phyloP scores from a whole-genome alignment of 2,113 vertebrate genomes.

The Apistogramma diplotaenia region DNA sequence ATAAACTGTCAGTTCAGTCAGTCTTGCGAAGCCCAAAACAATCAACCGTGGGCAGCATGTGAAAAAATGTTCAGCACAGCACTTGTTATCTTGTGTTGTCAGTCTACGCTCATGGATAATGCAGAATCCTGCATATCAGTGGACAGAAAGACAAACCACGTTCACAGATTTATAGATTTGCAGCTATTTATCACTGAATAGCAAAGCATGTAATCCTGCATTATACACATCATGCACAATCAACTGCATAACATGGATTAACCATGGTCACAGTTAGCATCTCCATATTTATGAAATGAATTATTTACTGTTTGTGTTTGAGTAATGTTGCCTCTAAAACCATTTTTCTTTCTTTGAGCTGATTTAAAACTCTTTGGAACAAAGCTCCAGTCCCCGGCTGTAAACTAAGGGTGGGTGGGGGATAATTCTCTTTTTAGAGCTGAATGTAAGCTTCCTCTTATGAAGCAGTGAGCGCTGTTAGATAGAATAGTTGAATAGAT shows the following conservation, averaged over 20 bases:
- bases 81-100: constrained; percentile 9
- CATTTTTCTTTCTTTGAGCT: constrained; percentile 29
- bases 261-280: constrained; percentile 10
- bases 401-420: neutral
- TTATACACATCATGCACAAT: constrained; percentile 48
- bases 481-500: neutral
- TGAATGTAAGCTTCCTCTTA: neutral
- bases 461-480: neutral
- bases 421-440: neutral
- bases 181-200: constrained; percentile 45
- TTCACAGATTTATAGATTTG: constrained; percentile 39
- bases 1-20: constrained; percentile 20
- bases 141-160: constrained; percentile 29
- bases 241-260: constrained; percentile 32
- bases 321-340: constrained; percentile 12
- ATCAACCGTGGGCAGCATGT: constrained; percentile 1
- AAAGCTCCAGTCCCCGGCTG: neutral
- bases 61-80: constrained; percentile 19
- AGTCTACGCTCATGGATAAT: constrained; percentile 10
- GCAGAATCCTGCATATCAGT: constrained; percentile 12
- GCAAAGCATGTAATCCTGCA: constrained; percentile 37
- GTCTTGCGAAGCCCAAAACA: neutral
- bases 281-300: constrained; percentile 29
- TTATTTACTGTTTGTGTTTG: constrained; percentile 13
- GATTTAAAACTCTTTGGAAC: constrained; percentile 20